Percentiles rank a stretch among this genome's conserved stretches.
Evolutionary conservation across 2,113 vertebrate species (phyloP).

Genomic region (Brachyistius frenatus): DNA sequence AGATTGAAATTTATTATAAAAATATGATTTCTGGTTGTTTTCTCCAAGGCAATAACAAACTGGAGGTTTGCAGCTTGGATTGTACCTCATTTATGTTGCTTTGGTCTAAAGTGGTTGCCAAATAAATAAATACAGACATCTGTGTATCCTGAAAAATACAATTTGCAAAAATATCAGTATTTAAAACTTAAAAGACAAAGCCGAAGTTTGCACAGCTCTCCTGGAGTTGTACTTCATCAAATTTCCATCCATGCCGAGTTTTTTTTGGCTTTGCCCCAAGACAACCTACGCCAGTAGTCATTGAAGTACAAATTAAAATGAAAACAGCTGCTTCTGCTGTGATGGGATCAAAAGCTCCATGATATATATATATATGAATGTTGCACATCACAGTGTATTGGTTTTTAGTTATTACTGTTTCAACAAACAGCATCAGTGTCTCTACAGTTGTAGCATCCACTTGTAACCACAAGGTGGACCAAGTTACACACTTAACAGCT

Average conservation of each 20-base stretch:
- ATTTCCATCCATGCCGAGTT: too few species aligned
- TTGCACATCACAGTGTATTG: neutral
- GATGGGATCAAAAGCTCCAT: too few species aligned
- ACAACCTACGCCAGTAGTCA: too few species aligned
- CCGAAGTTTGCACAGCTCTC: too few species aligned
- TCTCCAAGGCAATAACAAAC: neutral
- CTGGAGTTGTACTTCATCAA: too few species aligned
- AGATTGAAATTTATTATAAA: neutral
- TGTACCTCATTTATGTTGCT: neutral
- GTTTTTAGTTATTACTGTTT: neutral
- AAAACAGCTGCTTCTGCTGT: neutral
- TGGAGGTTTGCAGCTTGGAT: neutral
- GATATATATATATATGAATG: neutral
- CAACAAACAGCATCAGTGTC: neutral
- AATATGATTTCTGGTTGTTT: neutral
- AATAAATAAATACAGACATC: neutral
- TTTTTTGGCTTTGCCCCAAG: too few species aligned
- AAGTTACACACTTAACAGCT: neutral
- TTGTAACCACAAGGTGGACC: slow-evolving; percentile 64
- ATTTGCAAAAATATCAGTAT: neutral
- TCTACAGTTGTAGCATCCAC: slow-evolving; percentile 9
- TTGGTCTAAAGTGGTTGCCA: neutral
- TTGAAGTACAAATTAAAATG: neutral
- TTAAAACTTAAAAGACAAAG: neutral
- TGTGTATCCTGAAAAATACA: too few species aligned